These are phyloP conservation scores for Zophobas atratus DNA, from an alignment of 1,140 invertebrate species.

Conservation along the genomic window DNA sequence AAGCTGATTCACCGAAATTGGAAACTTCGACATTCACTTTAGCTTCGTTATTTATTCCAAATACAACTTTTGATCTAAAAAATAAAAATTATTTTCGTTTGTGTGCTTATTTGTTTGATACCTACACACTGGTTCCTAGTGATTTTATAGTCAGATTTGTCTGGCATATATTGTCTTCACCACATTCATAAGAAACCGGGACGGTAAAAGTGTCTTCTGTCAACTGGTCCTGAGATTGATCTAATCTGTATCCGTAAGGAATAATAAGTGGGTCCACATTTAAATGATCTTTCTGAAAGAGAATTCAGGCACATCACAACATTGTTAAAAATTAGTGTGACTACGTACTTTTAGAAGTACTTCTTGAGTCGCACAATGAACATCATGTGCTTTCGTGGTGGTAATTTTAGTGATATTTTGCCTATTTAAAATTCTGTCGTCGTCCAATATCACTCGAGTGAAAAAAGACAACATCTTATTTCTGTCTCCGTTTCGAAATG, in stretches of 20 bases:
- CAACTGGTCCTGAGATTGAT: not conserved
- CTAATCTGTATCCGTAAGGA: not conserved
- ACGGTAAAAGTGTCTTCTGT: slow-evolving; percentile 16
- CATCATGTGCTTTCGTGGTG: not conserved
- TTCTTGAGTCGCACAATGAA: not conserved
- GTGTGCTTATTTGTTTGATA: not conserved
- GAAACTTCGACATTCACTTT: slow-evolving; percentile 39
- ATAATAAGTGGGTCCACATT: not conserved
- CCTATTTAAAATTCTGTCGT: not conserved
- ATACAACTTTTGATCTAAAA: slow-evolving; percentile 42
- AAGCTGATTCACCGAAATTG: slow-evolving; percentile 57
- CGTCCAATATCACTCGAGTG: slow-evolving; percentile 9
- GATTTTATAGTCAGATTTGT: slow-evolving; percentile 33
- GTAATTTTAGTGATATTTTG: not conserved
- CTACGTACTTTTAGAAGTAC: slow-evolving; percentile 4
- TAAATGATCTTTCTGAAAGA: slow-evolving; percentile 8
- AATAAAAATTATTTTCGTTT: not conserved
- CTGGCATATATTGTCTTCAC: slow-evolving; percentile 51
- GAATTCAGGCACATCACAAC: too few relatives aligned
- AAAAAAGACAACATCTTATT: slow-evolving; percentile 16
- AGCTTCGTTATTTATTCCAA: slow-evolving; percentile 51
- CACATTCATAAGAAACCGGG: slow-evolving; percentile 50
- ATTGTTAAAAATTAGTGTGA: not conserved
- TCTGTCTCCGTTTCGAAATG: slow-evolving; percentile 23
- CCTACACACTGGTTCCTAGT: not conserved